Evolutionary conservation across 2,797 vertebrate genomes (phyloP).

Genomic region (Streptopelia turtur): DNA sequence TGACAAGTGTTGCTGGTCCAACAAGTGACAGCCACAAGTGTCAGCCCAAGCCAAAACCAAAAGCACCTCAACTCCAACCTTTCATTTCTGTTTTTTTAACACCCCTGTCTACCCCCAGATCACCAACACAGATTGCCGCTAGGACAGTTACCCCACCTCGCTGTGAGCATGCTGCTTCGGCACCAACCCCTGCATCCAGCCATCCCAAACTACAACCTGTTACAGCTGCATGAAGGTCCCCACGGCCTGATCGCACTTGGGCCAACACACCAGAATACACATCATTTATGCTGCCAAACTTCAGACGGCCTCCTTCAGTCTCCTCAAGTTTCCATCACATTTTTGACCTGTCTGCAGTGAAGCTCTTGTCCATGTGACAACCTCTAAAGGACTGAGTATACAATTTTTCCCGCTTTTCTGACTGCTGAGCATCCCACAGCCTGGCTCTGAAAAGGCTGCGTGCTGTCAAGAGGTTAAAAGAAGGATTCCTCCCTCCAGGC

Average conservation of each 20-base stretch:
- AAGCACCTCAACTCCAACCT: neutral
- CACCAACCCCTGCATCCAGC: fast-evolving
- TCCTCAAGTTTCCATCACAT: neutral
- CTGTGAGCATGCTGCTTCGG: neutral
- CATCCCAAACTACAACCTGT: neutral
- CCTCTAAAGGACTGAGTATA: neutral
- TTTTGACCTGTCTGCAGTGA: neutral
- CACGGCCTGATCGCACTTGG: fast-evolving
- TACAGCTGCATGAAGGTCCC: neutral
- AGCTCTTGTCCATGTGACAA: neutral
- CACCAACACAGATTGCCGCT: neutral
- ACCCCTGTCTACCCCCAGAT: neutral
- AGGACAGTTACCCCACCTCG: neutral
- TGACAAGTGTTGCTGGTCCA: neutral
- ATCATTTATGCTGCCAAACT: fast-evolving
- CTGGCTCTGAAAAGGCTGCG: neutral
- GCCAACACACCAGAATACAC: neutral
- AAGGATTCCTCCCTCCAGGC: neutral
- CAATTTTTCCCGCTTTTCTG: neutral
- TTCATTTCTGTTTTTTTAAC: neutral
- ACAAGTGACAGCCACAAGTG: slow-evolving; percentile 4
- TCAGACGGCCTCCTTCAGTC: neutral
- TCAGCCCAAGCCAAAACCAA: neutral
- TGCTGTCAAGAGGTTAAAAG: neutral
- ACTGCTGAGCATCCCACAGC: neutral